Base-by-base conservation (phyloP, 2,113 vertebrate species). In the Tetraodon nigroviridis region DNA sequence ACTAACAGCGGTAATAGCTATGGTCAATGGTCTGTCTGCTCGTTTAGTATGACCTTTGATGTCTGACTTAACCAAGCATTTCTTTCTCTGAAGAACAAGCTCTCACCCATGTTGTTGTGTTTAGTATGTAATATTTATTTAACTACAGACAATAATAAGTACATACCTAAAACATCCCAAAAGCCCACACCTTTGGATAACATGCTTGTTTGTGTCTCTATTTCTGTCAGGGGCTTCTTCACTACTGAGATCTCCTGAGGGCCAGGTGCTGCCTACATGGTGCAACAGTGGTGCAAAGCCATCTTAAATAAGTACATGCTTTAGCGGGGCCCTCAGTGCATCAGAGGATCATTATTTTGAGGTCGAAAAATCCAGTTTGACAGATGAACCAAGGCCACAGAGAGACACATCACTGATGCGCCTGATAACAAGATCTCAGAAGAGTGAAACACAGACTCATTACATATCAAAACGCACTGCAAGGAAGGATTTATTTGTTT, bases 391-490 rank as follows among this genome's bases (percentile, higher is more conserved):
- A 85, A 87, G 92, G 92, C 92, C 90, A 90, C 89, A 90, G 91
- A 71, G 90, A 92, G 93, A 91, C 92, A 92, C 94, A 93, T 94
- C 91, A 90, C 92, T 91, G 92, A 93, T 93, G 91, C 87, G 90
- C 92, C 92, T 92, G 91, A 94, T 98, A 98, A 98, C 95, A 94
- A 97, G 96, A 93, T 94, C 96, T 98, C 96, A 91, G 91, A 96
- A 99, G 95, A 98, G 95, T 89, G 89, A 90, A 93, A 90, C 91
- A 86, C 86, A 84, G 86, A 92, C 93, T 94, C 92, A 94, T 97
- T 96, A 94, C 94, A 88, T 90, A 95, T 95, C 94, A 94, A 95
- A 96, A 94, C 92, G 93, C 88, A 92, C 88, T 91, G 90, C 90
- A 91, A 93, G 92, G 89, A 86, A 92, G 94, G 93, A 94, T 93